Evolutionary conservation across 2,113 vertebrate species (phyloP).

Genomic region (Cyprinus carpio): DNA sequence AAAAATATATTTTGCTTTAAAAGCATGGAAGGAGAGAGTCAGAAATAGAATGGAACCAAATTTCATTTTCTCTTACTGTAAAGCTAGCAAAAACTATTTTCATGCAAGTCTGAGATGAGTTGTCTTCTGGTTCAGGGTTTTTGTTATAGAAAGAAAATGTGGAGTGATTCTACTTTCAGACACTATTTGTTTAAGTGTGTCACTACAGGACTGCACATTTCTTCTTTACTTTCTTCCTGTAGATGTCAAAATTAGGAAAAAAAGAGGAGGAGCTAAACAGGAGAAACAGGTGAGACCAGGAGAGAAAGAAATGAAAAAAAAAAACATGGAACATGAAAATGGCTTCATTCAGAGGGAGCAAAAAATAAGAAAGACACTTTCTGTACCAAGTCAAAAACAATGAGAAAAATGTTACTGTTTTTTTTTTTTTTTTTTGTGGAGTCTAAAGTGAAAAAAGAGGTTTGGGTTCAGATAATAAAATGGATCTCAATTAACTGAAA

Average conservation of each 20-base stretch:
- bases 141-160: not conserved
- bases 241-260: too few relatives aligned
- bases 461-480: too few relatives aligned
- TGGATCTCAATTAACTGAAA: too few relatives aligned
- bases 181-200: conserved; percentile 20
- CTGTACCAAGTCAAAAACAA: not conserved
- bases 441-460: too few relatives aligned
- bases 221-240: not conserved
- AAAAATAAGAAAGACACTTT: not conserved
- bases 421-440: not conserved
- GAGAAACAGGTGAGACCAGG: too few relatives aligned
- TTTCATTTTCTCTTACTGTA: not conserved
- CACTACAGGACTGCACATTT: conserved; percentile 18
- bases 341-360: not conserved
- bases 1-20: not conserved
- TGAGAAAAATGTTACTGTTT: not conserved
- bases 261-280: too few relatives aligned
- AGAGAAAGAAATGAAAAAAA: too few relatives aligned
- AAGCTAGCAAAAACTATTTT: not conserved
- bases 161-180: not conserved
- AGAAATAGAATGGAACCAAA: not conserved
- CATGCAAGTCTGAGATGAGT: not conserved
- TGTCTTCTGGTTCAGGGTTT: not conserved
- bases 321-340: too few relatives aligned
- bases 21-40: not conserved